Conservation (phyloP, 2,113 vertebrate species). For the Trematomus loennbergii region DNA sequence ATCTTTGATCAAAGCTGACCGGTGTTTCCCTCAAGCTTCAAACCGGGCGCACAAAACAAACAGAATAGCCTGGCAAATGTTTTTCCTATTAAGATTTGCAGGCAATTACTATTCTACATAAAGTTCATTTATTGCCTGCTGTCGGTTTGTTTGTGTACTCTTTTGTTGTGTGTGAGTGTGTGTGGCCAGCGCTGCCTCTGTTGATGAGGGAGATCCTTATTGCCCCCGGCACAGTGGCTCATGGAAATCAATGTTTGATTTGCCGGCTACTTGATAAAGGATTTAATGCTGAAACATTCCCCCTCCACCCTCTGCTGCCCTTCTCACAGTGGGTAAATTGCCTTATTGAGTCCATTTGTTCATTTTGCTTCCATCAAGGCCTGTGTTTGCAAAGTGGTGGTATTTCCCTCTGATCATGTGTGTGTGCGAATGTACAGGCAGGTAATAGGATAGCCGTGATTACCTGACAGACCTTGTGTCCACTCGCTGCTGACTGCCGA, state of each 20-base stretch:
- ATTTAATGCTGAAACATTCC: constrained; percentile 70
- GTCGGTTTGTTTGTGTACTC: constrained; percentile 18
- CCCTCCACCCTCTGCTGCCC: constrained; percentile 12
- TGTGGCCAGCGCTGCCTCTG: constrained; percentile 40
- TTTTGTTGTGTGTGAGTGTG: constrained; percentile 44
- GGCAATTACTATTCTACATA: constrained; percentile 54
- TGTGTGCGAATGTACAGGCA: constrained; percentile 30
- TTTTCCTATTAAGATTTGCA: constrained; percentile 45
- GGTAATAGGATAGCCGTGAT: constrained; percentile 77
- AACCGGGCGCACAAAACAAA: constrained; percentile 17
- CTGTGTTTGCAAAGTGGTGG: constrained; percentile 25
- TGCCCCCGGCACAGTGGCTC: constrained; percentile 68
- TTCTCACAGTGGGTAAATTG: constrained; percentile 48
- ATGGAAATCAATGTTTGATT: constrained; percentile 82
- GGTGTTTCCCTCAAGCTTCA: constrained; percentile 18
- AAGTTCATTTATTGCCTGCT: constrained; percentile 59
- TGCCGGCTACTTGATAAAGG: constrained; percentile 77
- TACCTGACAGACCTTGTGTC: constrained; percentile 73
- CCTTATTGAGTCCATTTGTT: constrained; percentile 65
- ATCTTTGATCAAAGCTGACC: constrained; percentile 54
- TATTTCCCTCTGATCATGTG: constrained; percentile 44
- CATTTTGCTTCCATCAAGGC: constrained; percentile 34
- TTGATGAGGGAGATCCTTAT: constrained; percentile 74
- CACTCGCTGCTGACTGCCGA: constrained; percentile 39
- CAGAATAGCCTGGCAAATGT: constrained; percentile 20